Evolutionary conservation across 2,888 invertebrate species (phyloP).

Genomic region (Dermolepida albohirtum): DNA sequence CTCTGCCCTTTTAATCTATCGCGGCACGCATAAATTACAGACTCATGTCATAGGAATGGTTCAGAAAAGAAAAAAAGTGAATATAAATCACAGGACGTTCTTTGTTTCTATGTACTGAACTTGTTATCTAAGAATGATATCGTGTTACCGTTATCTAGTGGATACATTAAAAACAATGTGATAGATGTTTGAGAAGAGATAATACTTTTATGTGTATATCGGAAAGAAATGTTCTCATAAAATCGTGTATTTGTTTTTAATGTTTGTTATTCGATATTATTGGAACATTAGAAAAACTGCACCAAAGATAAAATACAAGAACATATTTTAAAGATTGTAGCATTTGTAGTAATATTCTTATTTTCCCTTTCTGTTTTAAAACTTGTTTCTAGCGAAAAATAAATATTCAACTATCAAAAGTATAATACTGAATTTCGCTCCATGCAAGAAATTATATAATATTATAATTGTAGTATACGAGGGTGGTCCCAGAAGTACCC

Average conservation of each 20-base stretch:
- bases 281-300: conserved; percentile 1
- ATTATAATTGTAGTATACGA: too few relatives aligned
- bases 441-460: too few relatives aligned
- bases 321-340: neutral
- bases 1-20: conserved; percentile 36
- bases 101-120: conserved; percentile 16
- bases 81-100: conserved; percentile 33
- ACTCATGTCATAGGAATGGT: conserved; percentile 35
- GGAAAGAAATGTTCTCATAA: conserved; percentile 10
- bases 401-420: too few relatives aligned
- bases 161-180: conserved; percentile 30
- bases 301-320: neutral
- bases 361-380: too few relatives aligned
- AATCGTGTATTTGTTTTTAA: conserved; percentile 6
- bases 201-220: conserved; percentile 12
- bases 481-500: too few relatives aligned
- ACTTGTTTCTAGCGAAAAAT: too few relatives aligned
- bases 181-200: conserved; percentile 33
- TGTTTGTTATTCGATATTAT: conserved; percentile 8
- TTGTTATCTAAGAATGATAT: conserved; percentile 30
- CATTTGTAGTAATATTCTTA: too few relatives aligned
- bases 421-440: too few relatives aligned
- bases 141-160: conserved; percentile 35
- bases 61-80: conserved; percentile 35
- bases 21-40: conserved; percentile 31